A percentile compares a stretch with the other conserved stretches of the same genome.
Evolutionary conservation across 2,113 vertebrate genomes (phyloP).

Genomic region (Hippocampus comes): DNA sequence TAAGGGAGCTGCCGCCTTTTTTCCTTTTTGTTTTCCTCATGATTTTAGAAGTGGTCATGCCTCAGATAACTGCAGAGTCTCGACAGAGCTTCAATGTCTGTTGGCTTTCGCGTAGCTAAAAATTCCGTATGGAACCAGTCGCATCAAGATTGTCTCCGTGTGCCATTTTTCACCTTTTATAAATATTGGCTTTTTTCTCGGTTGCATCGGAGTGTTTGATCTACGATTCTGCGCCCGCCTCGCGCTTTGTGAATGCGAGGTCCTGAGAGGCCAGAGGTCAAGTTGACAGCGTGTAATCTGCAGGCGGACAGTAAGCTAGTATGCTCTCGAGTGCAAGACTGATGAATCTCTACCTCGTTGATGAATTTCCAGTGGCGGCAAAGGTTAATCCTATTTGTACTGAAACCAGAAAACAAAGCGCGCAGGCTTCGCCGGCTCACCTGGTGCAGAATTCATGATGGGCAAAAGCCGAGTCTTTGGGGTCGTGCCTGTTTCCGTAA

Average conservation of each 20-base stretch:
- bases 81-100: too few relatives aligned
- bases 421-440: slow-evolving; percentile 6
- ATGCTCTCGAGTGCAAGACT: background rate
- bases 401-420: slow-evolving; percentile 3
- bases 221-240: slow-evolving; percentile 6
- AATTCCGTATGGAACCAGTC: too few relatives aligned
- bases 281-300: slow-evolving; percentile 36
- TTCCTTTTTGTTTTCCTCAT: too few relatives aligned
- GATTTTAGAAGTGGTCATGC: slow-evolving; percentile 23
- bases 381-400: slow-evolving; percentile 34
- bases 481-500: background rate
- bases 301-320: slow-evolving; percentile 23
- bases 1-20: too few relatives aligned
- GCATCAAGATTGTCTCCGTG: too few relatives aligned
- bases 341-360: slow-evolving; percentile 16
- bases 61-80: too few relatives aligned
- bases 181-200: background rate
- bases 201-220: background rate
- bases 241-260: slow-evolving; percentile 14
- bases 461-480: background rate
- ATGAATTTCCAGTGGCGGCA: slow-evolving; percentile 13
- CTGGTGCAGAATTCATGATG: background rate
- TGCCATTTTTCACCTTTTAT: background rate
- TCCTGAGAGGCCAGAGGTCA: slow-evolving; percentile 23
- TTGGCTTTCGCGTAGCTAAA: too few relatives aligned